A percentile compares a stretch with the other conserved stretches of the same genome.
Evolutionary conservation across 2,797 vertebrate species (phyloP).

Genomic region (Columba guinea): DNA sequence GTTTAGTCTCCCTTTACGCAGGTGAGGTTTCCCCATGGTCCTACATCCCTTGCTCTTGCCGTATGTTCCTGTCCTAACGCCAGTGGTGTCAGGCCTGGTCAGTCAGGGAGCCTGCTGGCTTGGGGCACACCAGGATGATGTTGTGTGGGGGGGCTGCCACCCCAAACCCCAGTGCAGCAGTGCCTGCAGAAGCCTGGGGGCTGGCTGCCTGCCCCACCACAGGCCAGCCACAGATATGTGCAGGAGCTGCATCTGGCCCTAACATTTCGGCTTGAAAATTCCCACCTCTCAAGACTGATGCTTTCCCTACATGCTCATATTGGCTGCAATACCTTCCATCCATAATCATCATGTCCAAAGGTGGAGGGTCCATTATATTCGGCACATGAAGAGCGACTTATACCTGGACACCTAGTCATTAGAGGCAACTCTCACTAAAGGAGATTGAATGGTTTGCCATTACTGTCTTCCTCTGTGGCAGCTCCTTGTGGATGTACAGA

Average conservation of each 20-base stretch:
- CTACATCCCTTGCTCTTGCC: accelerated
- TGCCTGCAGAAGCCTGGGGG: not conserved
- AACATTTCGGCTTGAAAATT: not conserved
- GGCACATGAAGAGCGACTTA: accelerated
- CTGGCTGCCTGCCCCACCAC: accelerated
- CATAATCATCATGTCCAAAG: accelerated
- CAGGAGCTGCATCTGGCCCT: accelerated
- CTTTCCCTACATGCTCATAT: accelerated
- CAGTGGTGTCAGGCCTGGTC: not conserved
- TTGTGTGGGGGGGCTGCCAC: accelerated
- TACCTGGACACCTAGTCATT: not conserved
- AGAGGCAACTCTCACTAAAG: not conserved
- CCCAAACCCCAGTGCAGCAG: not conserved
- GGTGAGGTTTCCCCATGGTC: not conserved
- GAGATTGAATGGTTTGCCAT: not conserved
- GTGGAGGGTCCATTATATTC: not conserved
- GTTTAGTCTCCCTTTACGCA: accelerated
- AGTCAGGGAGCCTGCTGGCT: not conserved
- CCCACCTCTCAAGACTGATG: not conserved
- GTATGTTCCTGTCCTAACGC: accelerated
- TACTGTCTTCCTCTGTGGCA: not conserved
- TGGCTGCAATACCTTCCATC: not conserved
- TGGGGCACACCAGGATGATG: too few species aligned
- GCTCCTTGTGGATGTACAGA: not conserved
- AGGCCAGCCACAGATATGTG: not conserved